phyloP scores from a whole-genome alignment of 2,888 invertebrate genomes.

The Drosophila niveifrons region DNA sequence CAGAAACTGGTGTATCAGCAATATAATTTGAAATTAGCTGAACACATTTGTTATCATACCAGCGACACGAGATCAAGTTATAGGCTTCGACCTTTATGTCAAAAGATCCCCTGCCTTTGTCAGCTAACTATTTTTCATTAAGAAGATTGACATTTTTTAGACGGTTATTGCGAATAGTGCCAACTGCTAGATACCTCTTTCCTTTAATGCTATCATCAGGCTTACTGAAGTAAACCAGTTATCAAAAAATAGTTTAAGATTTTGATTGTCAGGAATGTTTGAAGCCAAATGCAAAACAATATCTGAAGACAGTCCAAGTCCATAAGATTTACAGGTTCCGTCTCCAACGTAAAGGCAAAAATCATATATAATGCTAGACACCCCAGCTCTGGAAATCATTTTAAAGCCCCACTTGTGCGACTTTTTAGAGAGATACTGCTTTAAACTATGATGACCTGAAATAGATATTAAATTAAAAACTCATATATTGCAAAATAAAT shows the following conservation, averaged over 20 bases:
- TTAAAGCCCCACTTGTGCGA: no score
- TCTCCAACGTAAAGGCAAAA: no score
- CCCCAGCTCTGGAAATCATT: no score
- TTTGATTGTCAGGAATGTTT: slow-evolving; percentile 33
- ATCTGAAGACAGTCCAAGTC: slow-evolving; percentile 42
- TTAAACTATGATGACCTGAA: no score
- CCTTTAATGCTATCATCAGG: slow-evolving; percentile 43
- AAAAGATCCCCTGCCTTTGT: slow-evolving; percentile 43
- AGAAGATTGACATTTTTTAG: slow-evolving; percentile 37
- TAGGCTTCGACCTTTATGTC: no score
- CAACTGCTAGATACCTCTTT: slow-evolving; percentile 45
- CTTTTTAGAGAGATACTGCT: no score
- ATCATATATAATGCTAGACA: no score
- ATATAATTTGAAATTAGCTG: slow-evolving; percentile 39
- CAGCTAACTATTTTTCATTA: slow-evolving; percentile 20
- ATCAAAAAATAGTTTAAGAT: slow-evolving; percentile 47
- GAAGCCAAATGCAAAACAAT: slow-evolving; percentile 29
- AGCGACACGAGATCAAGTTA: slow-evolving; percentile 43
- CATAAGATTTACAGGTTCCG: slow-evolving; percentile 15
- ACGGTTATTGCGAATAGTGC: slow-evolving; percentile 48
- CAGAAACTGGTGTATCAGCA: slow-evolving; percentile 29
- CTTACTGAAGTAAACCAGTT: slow-evolving; percentile 49
- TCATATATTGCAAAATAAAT: no score
- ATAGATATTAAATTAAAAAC: no score
- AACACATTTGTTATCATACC: slow-evolving; percentile 53